Evolutionary conservation across 1,140 invertebrate genomes (phyloP), one percentile per base, ranked within the genome.

Genomic region (Drosophila lowei): DNA sequence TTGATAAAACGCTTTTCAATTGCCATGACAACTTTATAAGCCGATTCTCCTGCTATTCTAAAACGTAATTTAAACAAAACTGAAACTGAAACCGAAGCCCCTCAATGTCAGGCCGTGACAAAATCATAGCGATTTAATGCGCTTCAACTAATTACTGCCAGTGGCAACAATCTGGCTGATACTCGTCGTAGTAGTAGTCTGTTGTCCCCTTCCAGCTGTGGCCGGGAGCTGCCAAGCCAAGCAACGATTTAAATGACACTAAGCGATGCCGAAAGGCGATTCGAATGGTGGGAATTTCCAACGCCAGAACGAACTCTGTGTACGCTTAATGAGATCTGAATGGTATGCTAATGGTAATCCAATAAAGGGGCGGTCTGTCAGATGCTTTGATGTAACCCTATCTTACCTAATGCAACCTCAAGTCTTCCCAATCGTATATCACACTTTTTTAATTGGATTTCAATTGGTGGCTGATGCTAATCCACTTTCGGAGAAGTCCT

Each of bases 91-190:
- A 21, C 41, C 49, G 18, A 53, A 54, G 21, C 44, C 54, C 42
- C 42, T 65, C 71, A 66, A 84, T 79, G 65, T 57, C 62, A 56
- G 53, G 38, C 68, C 59, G 72, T 62, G 65, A 64, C 79, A 79
- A 78, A 72, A 79, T 79, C 76, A 72, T 77, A 54, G 53, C 61
- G 55, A 56, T 65, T 62, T 72, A 83, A 79, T 74, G 68, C 54
- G 77, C 73, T 60, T 57, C 58, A 74, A 56, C 64, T 80, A 77
- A 85, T 80, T 85, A 85, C 44, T 38, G 50, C 8, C 50, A 23
- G 34, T 38, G 34, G 34, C 34, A 38, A 38, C 28, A 46, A 42
- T 28, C 21, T 42, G 21, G 42, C 15, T 15, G 55, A 46, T 15
- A 38, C 34, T 38, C 30, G 30, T 34, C 11, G 9, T 34, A 3